A percentile compares a stretch with the other conserved stretches of the same genome.
phyloP scores from a whole-genome alignment of 2,113 vertebrate genomes.

The Neoarius graeffei region DNA sequence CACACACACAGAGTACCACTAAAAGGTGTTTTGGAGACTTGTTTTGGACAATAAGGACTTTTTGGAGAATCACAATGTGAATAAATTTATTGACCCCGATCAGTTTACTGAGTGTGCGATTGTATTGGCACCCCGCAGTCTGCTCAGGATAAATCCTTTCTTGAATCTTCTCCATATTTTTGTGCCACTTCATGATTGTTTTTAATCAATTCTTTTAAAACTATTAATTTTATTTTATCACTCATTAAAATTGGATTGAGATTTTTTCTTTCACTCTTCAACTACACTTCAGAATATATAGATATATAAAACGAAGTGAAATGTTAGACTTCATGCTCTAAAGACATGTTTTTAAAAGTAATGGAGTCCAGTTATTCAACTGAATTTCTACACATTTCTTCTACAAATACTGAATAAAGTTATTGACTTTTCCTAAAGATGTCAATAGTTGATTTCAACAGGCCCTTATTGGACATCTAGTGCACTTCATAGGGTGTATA shows the following conservation, averaged over 20 bases:
- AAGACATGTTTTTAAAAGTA: background rate
- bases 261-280: background rate
- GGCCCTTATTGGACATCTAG: background rate
- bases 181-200: background rate
- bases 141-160: background rate
- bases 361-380: background rate
- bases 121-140: constrained; percentile 1
- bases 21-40: background rate
- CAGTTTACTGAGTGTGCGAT: background rate
- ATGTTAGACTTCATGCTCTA: background rate
- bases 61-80: background rate
- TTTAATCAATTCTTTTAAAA: background rate
- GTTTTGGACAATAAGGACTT: background rate
- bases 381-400: background rate
- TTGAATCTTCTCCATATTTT: background rate
- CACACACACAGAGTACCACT: background rate
- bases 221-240: background rate
- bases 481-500: background rate
- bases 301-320: background rate
- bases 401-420: background rate
- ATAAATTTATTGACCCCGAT: background rate
- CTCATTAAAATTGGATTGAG: background rate
- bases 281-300: background rate
- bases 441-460: background rate
- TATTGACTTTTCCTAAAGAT: background rate